Evolutionary conservation across 2,797 vertebrate species (phyloP).

Genomic region (Clarias laeviceps): DNA sequence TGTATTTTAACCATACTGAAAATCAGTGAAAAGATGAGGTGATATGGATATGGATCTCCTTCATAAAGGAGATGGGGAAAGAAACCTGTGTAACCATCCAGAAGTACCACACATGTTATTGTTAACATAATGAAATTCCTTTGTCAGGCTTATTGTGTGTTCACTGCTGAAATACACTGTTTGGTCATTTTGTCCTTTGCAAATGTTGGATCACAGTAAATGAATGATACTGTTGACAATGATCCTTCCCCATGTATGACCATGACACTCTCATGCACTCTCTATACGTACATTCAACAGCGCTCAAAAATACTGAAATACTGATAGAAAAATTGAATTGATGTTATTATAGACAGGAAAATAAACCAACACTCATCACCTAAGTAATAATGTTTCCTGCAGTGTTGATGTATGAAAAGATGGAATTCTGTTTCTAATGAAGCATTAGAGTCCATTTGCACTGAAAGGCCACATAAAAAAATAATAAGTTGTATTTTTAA

Average conservation of each 20-base stretch:
- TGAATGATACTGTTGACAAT: not conserved
- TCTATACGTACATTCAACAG: not conserved
- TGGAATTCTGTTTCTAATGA: not conserved
- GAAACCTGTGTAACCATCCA: not conserved
- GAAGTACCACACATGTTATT: not conserved
- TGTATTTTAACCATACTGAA: not conserved
- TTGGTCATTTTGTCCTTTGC: not conserved
- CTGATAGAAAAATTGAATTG: constrained; percentile 2
- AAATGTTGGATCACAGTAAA: not conserved
- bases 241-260: not conserved
- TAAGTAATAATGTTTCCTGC: constrained; percentile 11
- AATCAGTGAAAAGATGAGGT: not conserved
- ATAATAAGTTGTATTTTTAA: not conserved
- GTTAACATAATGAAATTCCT: not conserved
- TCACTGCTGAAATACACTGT: constrained; percentile 2
- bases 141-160: not conserved
- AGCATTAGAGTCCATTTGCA: not conserved
- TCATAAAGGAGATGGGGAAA: not conserved
- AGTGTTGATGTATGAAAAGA: not conserved
- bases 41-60: no score
- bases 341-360: not conserved
- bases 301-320: not conserved
- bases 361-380: constrained; percentile 2
- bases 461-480: not conserved
- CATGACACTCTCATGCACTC: not conserved